These are phyloP conservation scores for Bos indicus DNA, from an alignment of 2,113 vertebrate genomes.

Conservation along the genomic window DNA sequence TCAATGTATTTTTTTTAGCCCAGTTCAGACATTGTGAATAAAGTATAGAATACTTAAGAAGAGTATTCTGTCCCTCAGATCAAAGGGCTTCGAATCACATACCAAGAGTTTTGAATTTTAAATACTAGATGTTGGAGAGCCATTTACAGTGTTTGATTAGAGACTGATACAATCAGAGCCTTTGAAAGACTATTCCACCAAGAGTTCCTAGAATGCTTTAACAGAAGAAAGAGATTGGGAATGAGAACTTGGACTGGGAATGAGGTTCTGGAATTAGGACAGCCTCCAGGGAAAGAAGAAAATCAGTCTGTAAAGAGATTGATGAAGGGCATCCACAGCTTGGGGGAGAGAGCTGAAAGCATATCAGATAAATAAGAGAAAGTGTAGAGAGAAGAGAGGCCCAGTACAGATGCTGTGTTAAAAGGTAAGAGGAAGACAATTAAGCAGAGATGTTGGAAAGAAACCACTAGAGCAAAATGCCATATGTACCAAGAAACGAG, in stretches of 20 bases:
- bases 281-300: slow-evolving; percentile 34
- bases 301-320: slow-evolving; percentile 35
- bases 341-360: background rate
- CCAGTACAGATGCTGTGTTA: background rate
- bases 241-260: slow-evolving; percentile 4
- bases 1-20: background rate
- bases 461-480: background rate
- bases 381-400: background rate
- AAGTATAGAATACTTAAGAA: background rate
- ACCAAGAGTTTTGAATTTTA: slow-evolving; percentile 16
- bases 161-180: background rate
- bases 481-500: background rate
- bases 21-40: slow-evolving; percentile 1
- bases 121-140: background rate
- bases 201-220: slow-evolving; percentile 21
- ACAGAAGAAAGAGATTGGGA: slow-evolving; percentile 1
- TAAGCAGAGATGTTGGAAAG: background rate
- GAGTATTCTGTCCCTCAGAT: background rate
- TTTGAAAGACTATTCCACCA: slow-evolving; percentile 36
- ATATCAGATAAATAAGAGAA: background rate
- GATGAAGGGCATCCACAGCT: background rate
- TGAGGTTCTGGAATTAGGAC: slow-evolving; percentile 34
- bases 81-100: slow-evolving; percentile 22
- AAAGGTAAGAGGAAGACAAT: background rate
- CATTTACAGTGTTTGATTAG: slow-evolving; percentile 37